These are phyloP conservation scores for Thera britannica DNA, from an alignment of 2,888 invertebrate genomes.

Conservation along the genomic window DNA sequence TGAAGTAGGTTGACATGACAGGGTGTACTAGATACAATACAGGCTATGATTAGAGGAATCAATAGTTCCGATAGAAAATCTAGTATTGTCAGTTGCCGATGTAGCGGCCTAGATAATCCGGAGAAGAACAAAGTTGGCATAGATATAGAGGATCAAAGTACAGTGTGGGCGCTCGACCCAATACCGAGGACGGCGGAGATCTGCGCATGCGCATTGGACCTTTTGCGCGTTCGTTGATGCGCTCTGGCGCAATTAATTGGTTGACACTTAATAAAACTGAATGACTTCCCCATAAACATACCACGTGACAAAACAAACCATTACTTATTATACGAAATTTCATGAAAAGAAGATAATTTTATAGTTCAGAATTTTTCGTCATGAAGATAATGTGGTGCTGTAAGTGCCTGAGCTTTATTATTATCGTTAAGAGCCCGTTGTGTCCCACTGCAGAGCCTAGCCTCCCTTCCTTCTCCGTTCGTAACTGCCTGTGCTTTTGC, in stretches of 20 bases:
- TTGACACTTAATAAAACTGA: conserved; percentile 54
- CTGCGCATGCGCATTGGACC: conserved; percentile 74
- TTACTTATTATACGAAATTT: not conserved
- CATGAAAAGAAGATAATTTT: not conserved
- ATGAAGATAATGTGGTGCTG: not conserved
- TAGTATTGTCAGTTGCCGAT: conserved; percentile 59
- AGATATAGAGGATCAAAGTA: conserved; percentile 81
- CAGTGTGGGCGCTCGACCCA: conserved; percentile 82
- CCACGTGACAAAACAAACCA: conserved; percentile 14
- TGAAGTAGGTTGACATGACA: conserved; percentile 18
- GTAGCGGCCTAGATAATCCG: conserved; percentile 76
- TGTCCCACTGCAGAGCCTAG: too few species aligned
- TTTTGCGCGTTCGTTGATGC: conserved; percentile 58
- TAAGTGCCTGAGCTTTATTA: too few species aligned
- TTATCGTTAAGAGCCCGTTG: too few species aligned
- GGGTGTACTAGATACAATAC: conserved; percentile 34
- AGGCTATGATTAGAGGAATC: conserved; percentile 36
- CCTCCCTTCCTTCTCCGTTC: too few species aligned
- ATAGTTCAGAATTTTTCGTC: not conserved
- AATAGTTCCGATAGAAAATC: conserved; percentile 61
- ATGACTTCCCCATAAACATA: conserved; percentile 47
- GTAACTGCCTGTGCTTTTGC: too few species aligned
- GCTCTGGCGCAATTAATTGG: conserved; percentile 61
- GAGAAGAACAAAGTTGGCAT: conserved; percentile 82
- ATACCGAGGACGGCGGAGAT: conserved; percentile 71